Evolutionary conservation across 2,888 invertebrate species (phyloP).

Genomic region (Drosophila paramelanica): DNA sequence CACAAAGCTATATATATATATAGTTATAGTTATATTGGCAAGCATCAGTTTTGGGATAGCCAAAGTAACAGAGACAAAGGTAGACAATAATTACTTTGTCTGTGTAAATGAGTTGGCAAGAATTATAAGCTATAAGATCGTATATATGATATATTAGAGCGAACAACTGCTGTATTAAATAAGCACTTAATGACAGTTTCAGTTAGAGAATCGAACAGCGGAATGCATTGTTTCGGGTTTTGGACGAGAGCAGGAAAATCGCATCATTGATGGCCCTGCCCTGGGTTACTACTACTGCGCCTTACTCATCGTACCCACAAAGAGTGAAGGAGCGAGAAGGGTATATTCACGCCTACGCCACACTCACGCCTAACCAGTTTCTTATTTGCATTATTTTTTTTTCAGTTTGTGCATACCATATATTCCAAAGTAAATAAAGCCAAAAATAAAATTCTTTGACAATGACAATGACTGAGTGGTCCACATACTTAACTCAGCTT

Average conservation of each 20-base stretch:
- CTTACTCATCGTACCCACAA: conserved; percentile 34
- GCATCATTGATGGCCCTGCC: conserved; percentile 37
- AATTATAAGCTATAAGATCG: no score
- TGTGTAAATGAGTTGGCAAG: no score
- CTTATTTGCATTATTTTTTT: background rate
- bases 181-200: conserved; percentile 45
- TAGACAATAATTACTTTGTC: no score
- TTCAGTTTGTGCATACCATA: conserved; percentile 1
- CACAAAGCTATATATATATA: no score
- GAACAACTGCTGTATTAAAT: conserved; percentile 11
- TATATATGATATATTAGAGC: background rate
- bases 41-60: no score
- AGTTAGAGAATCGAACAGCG: conserved; percentile 60
- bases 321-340: background rate
- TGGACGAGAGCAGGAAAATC: conserved; percentile 7
- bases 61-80: no score
- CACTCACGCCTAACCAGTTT: conserved; percentile 41
- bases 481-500: conserved; percentile 45
- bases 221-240: conserved; percentile 54
- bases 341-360: conserved; percentile 40
- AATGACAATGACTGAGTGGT: conserved; percentile 75
- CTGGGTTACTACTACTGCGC: conserved; percentile 44
- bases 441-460: conserved; percentile 71
- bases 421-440: conserved; percentile 57
- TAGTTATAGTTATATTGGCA: no score